phyloP scores from a whole-genome alignment of 2,888 invertebrate species.

The Flabesymbios commensalis region DNA sequence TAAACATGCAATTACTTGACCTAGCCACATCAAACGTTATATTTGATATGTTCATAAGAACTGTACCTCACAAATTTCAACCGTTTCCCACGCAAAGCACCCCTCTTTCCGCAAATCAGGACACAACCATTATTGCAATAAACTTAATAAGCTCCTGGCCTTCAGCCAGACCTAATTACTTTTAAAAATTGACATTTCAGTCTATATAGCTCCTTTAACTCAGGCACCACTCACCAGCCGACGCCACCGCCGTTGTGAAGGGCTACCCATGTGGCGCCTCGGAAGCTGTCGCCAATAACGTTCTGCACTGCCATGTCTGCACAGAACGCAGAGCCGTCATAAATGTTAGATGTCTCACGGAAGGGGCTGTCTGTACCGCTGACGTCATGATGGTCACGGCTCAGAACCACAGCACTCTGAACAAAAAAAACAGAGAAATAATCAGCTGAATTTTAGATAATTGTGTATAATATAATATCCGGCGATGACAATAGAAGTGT shows the following conservation, averaged over 20 bases:
- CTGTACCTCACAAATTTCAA: no score
- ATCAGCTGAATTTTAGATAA: neutral
- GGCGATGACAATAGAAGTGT: no score
- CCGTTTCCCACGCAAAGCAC: no score
- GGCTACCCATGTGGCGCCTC: constrained; percentile 71
- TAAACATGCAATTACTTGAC: no score
- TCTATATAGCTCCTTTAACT: no score
- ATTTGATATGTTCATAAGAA: no score
- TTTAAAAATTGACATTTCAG: no score
- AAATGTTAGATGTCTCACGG: constrained; percentile 69
- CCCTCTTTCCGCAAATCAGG: no score
- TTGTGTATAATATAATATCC: neutral
- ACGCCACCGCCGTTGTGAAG: constrained; percentile 68
- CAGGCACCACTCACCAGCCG: constrained; percentile 64
- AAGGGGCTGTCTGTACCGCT: constrained; percentile 70
- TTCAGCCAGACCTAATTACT: no score
- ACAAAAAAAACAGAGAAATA: neutral
- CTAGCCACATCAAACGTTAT: no score
- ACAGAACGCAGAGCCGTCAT: constrained; percentile 69
- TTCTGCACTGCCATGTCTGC: constrained; percentile 71
- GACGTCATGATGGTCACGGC: constrained; percentile 70
- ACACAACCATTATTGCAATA: no score
- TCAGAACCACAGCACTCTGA: constrained; percentile 67
- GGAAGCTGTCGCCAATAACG: constrained; percentile 66
- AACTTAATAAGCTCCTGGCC: no score